These are phyloP conservation scores for Athetis lepigone DNA, from an alignment of 2,888 invertebrate genomes.

Conservation along the genomic window DNA sequence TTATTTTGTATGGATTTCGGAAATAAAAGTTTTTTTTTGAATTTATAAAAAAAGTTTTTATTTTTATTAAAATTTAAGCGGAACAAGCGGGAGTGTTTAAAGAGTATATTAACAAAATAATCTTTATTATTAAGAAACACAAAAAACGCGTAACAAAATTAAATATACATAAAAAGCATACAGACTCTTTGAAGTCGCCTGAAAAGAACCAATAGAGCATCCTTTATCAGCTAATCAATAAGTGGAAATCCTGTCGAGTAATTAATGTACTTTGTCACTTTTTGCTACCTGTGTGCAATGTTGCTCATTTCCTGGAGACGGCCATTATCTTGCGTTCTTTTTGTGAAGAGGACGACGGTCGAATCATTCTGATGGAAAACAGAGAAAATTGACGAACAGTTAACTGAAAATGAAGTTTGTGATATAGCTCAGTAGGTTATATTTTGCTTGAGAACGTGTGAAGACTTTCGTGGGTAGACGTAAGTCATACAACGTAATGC, in stretches of 20 bases:
- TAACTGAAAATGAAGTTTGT: slow-evolving; percentile 28
- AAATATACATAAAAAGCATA: no score
- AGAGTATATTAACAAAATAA: no score
- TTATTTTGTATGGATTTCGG: no score
- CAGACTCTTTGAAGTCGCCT: no score
- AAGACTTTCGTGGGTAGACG: no score
- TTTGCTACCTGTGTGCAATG: slow-evolving; percentile 30
- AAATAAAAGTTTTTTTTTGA: no score
- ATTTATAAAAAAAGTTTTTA: no score
- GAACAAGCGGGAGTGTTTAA: no score
- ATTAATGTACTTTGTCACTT: slow-evolving; percentile 23
- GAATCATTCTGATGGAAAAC: slow-evolving; percentile 46
- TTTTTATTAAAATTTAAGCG: no score
- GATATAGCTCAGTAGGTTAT: not conserved
- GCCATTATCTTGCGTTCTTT: slow-evolving; percentile 28
- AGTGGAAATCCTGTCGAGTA: slow-evolving; percentile 3
- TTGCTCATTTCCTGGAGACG: slow-evolving; percentile 34
- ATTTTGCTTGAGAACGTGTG: not conserved
- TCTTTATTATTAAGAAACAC: no score
- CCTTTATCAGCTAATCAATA: not conserved
- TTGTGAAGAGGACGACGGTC: slow-evolving; percentile 25
- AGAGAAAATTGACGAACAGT: slow-evolving; percentile 36
- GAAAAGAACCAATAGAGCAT: no score
- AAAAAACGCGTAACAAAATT: no score
- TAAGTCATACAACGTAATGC: slow-evolving; percentile 9